Base-by-base conservation (phyloP, 2,888 invertebrate species). In the Aphelenchoides bicaudatus region DNA sequence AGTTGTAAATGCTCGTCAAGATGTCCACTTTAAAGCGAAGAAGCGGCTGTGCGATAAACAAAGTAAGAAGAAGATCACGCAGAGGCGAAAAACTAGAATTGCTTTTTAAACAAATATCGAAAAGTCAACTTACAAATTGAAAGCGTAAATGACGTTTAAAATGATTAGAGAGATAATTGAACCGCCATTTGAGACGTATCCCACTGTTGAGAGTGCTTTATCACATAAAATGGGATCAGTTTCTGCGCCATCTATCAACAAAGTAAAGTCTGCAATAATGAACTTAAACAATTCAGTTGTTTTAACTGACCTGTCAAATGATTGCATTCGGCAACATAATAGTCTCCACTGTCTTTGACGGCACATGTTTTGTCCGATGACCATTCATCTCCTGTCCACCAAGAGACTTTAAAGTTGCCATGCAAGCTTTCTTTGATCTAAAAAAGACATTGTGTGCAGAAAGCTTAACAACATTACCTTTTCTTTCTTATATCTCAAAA, bases 181-280 rank as follows among this genome's bases (percentile, higher is more conserved):
- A 13, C 50, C 34, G 6, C 6, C 4, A 8, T 34, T 38, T n/a
- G 25, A 8, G 8, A 16, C 39, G 34, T n/a, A 50, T 30, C 50
- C 37, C 6, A 50, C 37, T 4, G n/a, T 21, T 6, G 34, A 39
- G 4, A 50, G 8, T 3, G 21, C 4, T 5, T 4, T 19, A 25
- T 38, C 37, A 37, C 50, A 50, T 4, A 50, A 37, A 5, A 19
- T 4, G 4, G 50, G 50, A 19, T 50, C 50, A 21, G 50, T 50
- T 8, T 34, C 16, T 5, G 21, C 10, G 6, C 50, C 50, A 37
- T 50, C 50, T 8, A 48, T 29, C 16, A 48, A 29, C 5, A 48
- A 29, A 5, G 48, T 48, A 19, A 48, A 48, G 28, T 48, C 48
- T 13, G 48, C 29, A 34, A 34, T 34, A 13, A 34, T 16, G 34